Percentiles rank a stretch among this genome's conserved stretches.
phyloP scores from a whole-genome alignment of 2,113 vertebrate genomes.

The Cyphomyrus discorhynchus region DNA sequence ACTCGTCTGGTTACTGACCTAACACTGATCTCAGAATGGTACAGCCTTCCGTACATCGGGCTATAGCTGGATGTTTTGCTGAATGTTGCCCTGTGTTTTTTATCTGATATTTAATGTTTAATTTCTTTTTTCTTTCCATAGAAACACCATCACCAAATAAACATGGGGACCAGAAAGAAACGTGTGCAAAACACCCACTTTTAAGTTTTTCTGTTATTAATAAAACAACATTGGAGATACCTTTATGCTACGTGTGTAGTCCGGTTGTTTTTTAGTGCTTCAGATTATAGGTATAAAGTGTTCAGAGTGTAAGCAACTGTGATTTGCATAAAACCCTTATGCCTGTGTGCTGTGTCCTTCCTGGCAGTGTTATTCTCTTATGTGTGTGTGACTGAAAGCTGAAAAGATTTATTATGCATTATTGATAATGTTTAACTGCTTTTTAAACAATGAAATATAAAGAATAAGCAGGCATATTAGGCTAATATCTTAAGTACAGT shows the following conservation, averaged over 20 bases:
- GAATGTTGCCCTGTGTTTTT: not conserved
- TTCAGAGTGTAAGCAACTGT: not conserved
- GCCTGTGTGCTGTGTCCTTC: not conserved
- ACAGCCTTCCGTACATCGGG: not conserved
- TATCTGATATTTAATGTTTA: not conserved
- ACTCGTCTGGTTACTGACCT: not conserved
- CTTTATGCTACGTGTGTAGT: not conserved
- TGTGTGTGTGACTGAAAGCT: not conserved
- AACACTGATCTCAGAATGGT: not conserved
- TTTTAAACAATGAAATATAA: not conserved
- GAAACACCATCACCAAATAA: constrained; percentile 47
- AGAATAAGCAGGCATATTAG: not conserved
- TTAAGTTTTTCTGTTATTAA: constrained; percentile 6
- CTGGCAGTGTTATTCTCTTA: not conserved
- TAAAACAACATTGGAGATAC: not conserved
- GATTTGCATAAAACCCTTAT: constrained; percentile 15
- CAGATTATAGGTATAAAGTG: not conserved
- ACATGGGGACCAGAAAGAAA: not conserved
- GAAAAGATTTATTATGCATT: not conserved
- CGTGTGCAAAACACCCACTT: not conserved
- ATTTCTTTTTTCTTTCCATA: constrained; percentile 24
- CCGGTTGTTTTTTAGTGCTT: not conserved
- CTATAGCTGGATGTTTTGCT: not conserved
- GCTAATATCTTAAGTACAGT: not conserved
- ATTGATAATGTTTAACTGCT: not conserved